A percentile compares a stretch with the other conserved stretches of the same genome.
These are phyloP conservation scores for Sciurus niger DNA, from an alignment of 2,113 vertebrate genomes.

Conservation along the genomic window DNA sequence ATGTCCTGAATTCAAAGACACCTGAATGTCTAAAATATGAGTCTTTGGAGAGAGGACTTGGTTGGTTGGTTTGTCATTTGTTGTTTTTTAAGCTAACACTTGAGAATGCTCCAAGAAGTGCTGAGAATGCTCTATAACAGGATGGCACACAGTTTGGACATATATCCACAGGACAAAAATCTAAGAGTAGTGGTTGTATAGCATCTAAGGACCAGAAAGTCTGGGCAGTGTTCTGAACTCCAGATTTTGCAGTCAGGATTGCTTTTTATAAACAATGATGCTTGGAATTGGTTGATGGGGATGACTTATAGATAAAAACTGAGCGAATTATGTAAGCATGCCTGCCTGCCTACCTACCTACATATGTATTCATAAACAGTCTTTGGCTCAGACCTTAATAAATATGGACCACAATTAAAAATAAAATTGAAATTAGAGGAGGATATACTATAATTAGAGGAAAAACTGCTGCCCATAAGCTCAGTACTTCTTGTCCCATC, in stretches of 20 bases:
- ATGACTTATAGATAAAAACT: slow-evolving; percentile 51
- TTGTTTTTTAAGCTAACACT: slow-evolving; percentile 12
- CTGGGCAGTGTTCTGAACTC: background rate
- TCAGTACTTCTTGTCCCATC: background rate
- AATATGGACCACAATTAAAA: slow-evolving; percentile 5
- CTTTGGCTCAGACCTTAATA: slow-evolving; percentile 34
- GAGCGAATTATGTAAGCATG: background rate
- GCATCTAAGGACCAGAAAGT: background rate
- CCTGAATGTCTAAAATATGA: slow-evolving; percentile 6
- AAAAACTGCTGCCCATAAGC: background rate
- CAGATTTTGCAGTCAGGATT: background rate
- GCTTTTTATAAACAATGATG: background rate
- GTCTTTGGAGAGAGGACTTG: background rate
- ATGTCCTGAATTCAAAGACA: background rate
- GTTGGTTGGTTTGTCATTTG: background rate
- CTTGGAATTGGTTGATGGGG: background rate
- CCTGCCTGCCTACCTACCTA: background rate
- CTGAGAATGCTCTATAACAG: background rate
- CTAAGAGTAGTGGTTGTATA: background rate
- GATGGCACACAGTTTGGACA: slow-evolving; percentile 13
- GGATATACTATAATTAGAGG: background rate
- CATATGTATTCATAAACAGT: background rate
- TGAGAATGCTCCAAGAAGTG: background rate
- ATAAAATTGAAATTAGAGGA: slow-evolving; percentile 34
- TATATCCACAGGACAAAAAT: background rate